Base-by-base conservation (phyloP, 1,140 invertebrate species). In the Battus philenor region DNA sequence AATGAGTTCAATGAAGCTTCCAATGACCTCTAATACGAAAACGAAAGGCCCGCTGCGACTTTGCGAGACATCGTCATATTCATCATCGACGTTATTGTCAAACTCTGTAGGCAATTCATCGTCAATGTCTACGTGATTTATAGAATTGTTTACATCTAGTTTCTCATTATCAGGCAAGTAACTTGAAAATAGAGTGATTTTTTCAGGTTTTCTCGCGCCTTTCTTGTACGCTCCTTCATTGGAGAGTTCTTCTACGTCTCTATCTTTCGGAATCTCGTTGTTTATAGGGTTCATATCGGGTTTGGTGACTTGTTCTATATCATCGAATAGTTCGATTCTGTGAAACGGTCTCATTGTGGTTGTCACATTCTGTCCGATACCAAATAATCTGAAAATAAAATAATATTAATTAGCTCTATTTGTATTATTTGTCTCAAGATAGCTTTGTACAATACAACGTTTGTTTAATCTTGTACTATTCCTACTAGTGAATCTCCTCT, bases 261-360 rank as follows among this genome's bases (percentile, higher is more conserved):
- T 64, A 1, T 63, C 59, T 45, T 63, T 53, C 7, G 59, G 53
- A 13, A 81, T 74, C 11, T 74, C 65, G 34, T 83, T 83, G 29
- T 65, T 67, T 0, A 69, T 31, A 7, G 68, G 68, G 20, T 55
- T 52, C 2, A 66, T 13, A 1, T 59, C 59, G 0, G 55, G n/a
- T 30, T 63, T 67, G 0, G 47, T 59, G 2, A 43, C 32, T 3
- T 68, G 54, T 31, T 71, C 65, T 1, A 18, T 26, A 8, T 82
- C 81, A 26, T 84, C 78, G 1, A 81, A 30, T 0, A 82, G 54
- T 49, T 86, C 84, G 7, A 86, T 64, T 18, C 76, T 69, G 8
- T 52, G 64, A 62, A 62, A 71, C 0, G 63, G 44, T 34, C 50
- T 50, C 24, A 59, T 68, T 16, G 69, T 69, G n/a, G 67, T 72